phyloP scores from a whole-genome alignment of 2,888 invertebrate genomes.

The Epsilonema sp. region DNA sequence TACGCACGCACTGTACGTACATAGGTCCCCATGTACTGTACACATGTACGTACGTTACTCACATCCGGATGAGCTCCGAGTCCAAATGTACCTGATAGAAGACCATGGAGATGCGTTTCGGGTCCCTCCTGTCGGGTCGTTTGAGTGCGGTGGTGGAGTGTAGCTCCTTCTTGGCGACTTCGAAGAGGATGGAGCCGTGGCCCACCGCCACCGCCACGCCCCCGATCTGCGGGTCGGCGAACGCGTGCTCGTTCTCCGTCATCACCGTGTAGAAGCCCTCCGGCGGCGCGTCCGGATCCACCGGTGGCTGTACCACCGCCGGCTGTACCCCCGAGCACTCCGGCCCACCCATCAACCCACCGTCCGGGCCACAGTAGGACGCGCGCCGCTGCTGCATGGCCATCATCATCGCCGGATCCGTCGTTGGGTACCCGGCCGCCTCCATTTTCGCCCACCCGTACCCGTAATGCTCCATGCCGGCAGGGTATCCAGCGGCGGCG shows the following conservation, averaged over 20 bases:
- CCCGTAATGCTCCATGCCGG: background rate
- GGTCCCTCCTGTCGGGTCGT: constrained; percentile 62
- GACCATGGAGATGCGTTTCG: constrained; percentile 73
- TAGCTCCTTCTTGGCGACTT: constrained; percentile 88
- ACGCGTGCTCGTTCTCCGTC: constrained; percentile 49
- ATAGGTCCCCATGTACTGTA: too few relatives aligned
- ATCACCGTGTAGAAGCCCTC: constrained; percentile 17
- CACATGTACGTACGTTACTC: too few relatives aligned
- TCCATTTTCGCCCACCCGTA: too few relatives aligned
- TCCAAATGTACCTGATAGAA: too few relatives aligned
- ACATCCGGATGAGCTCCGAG: too few relatives aligned
- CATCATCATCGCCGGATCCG: too few relatives aligned
- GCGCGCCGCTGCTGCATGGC: too few relatives aligned
- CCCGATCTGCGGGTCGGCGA: constrained; percentile 71
- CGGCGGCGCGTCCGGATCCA: constrained; percentile 38
- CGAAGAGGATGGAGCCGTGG: constrained; percentile 82
- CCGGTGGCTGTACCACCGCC: constrained; percentile 18
- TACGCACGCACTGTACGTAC: too few relatives aligned
- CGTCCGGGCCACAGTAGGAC: too few relatives aligned
- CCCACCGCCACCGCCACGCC: constrained; percentile 81
- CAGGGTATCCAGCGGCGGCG: background rate
- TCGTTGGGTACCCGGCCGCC: too few relatives aligned
- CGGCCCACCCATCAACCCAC: too few relatives aligned
- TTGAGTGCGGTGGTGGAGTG: constrained; percentile 79
- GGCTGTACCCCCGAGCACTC: constrained; percentile 50